These are phyloP conservation scores for Cryptotermes secundus DNA, from an alignment of 1,140 invertebrate genomes.

Conservation along the genomic window DNA sequence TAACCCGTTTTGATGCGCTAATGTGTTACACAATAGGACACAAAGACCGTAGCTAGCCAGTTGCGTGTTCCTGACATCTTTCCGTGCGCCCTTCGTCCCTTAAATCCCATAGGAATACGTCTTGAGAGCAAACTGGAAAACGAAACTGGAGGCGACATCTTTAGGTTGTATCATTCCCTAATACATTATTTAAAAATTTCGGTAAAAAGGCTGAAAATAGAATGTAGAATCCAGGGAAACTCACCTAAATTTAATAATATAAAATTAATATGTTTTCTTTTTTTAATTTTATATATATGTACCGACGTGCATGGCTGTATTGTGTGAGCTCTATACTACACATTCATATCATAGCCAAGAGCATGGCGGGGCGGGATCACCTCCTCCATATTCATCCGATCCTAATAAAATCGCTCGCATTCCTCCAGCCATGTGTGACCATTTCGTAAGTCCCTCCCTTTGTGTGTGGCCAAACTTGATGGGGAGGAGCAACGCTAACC, in stretches of 20 bases:
- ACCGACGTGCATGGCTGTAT: not conserved
- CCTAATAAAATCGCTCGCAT: conserved; percentile 34
- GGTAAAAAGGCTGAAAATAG: conserved; percentile 48
- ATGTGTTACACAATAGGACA: too few relatives aligned
- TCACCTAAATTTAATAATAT: conserved; percentile 45
- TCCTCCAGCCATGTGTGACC: conserved; percentile 39
- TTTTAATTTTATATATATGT: conserved; percentile 27
- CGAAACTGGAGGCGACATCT: conserved; percentile 23
- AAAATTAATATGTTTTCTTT: conserved; percentile 42
- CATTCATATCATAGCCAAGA: conserved; percentile 28
- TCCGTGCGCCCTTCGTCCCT: not conserved
- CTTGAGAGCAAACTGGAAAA: not conserved
- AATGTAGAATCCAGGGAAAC: conserved; percentile 43
- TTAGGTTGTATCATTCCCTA: conserved; percentile 42
- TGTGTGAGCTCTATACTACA: conserved; percentile 32
- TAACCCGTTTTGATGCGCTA: too few relatives aligned
- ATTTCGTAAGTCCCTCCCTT: not conserved
- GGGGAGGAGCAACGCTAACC: not conserved
- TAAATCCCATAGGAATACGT: not conserved
- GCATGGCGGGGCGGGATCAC: conserved; percentile 27
- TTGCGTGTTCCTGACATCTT: too few relatives aligned
- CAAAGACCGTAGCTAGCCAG: too few relatives aligned
- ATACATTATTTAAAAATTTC: conserved; percentile 50
- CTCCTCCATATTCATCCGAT: conserved; percentile 19
- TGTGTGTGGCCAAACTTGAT: not conserved